These are phyloP conservation scores for Albula goreensis DNA, from an alignment of 2,113 vertebrate genomes.

Conservation along the genomic window DNA sequence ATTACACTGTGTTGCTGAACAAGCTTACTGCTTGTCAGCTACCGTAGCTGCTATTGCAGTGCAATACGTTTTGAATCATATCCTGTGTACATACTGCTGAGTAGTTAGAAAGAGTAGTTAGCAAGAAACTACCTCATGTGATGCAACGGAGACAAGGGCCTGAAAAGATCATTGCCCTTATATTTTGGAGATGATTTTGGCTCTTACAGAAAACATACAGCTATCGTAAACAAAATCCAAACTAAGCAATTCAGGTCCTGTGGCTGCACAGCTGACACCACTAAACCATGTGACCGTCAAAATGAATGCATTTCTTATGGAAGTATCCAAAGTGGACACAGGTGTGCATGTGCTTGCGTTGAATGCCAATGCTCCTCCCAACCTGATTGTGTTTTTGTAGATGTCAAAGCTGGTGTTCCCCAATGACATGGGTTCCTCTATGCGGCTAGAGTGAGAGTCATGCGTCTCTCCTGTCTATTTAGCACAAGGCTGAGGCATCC, in stretches of 20 bases:
- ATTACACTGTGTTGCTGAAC: background rate
- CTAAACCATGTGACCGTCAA: background rate
- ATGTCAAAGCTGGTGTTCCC: background rate
- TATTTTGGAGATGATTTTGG: background rate
- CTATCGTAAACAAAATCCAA: background rate
- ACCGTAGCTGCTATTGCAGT: background rate
- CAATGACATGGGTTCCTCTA: background rate
- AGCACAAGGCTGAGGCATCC: slow-evolving; percentile 12
- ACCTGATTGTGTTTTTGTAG: background rate
- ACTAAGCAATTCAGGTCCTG: background rate
- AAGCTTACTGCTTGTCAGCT: background rate
- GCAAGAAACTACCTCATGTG: background rate
- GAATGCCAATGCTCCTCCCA: background rate
- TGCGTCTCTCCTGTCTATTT: background rate
- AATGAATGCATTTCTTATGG: background rate
- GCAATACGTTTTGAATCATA: background rate
- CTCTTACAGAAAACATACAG: background rate
- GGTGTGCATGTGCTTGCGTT: background rate
- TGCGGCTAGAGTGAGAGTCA: background rate
- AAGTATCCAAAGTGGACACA: background rate
- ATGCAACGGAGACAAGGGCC: background rate
- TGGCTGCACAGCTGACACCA: background rate
- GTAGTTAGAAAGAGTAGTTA: background rate
- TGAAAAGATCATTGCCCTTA: background rate
- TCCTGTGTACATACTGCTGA: background rate